phyloP scores from a whole-genome alignment of 2,888 invertebrate genomes.

The Zonitis immaculata region DNA sequence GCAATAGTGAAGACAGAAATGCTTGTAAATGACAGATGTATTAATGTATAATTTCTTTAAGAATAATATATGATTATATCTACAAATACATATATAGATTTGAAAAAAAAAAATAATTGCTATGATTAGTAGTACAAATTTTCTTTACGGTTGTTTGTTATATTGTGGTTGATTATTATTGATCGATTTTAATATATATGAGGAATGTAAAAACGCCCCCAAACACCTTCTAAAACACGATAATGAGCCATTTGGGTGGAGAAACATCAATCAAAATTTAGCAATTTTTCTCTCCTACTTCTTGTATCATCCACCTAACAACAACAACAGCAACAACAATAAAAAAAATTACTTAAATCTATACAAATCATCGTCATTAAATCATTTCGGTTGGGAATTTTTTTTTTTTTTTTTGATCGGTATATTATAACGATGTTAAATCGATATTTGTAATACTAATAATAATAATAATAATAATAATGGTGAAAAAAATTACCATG shows the following conservation, averaged over 20 bases:
- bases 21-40: conserved; percentile 46
- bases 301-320: too few relatives aligned
- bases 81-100: conserved; percentile 4
- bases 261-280: not conserved
- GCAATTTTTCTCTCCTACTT: too few relatives aligned
- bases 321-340: too few relatives aligned
- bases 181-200: conserved; percentile 32
- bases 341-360: too few relatives aligned
- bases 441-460: too few relatives aligned
- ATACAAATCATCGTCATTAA: conserved; percentile 40
- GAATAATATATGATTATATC: conserved; percentile 42
- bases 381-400: conserved; percentile 34
- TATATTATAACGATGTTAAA: conserved; percentile 42
- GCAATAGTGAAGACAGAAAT: conserved; percentile 45
- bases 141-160: conserved; percentile 30
- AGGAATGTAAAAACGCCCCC: conserved; percentile 5
- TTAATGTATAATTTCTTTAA: conserved; percentile 40
- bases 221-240: not conserved
- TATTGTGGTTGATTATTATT: conserved; percentile 31
- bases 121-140: conserved; percentile 40
- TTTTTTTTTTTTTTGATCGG: conserved; percentile 27
- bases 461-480: too few relatives aligned
- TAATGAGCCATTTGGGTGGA: not conserved
- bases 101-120: conserved; percentile 43
- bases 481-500: conserved; percentile 32